These are phyloP conservation scores for Argopecten irradians DNA, from an alignment of 1,140 invertebrate species.

Conservation along the genomic window DNA sequence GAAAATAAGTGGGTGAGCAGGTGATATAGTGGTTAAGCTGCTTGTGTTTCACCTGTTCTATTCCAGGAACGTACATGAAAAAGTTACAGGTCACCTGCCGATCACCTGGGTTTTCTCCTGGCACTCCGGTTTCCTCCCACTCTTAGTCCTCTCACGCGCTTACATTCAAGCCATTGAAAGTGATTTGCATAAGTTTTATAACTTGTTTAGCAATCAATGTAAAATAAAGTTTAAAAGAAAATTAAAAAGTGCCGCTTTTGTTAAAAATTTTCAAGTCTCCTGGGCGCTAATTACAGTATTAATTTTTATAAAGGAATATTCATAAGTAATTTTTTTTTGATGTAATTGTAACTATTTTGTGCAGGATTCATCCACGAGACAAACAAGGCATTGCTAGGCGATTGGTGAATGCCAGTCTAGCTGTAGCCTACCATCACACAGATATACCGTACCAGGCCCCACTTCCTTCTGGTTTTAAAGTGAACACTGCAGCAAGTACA, in stretches of 20 bases:
- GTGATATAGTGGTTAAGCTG: no score
- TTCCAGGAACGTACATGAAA: no score
- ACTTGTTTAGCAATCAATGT: no score
- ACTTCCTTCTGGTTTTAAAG: conserved; percentile 13
- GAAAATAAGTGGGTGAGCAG: no score
- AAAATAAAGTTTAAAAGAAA: no score
- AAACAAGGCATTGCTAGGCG: conserved; percentile 66
- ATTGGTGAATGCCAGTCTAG: conserved; percentile 56
- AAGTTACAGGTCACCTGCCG: background rate
- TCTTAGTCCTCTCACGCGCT: no score
- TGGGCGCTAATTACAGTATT: background rate
- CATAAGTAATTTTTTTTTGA: background rate
- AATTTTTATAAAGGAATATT: background rate
- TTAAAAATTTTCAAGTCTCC: background rate
- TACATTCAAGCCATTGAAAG: no score
- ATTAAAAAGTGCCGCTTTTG: background rate
- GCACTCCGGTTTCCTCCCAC: no score
- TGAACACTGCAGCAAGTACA: background rate
- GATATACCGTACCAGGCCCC: background rate
- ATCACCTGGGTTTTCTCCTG: no score
- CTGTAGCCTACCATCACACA: conserved; percentile 61
- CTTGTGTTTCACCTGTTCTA: no score
- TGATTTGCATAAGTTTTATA: no score
- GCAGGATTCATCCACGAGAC: conserved; percentile 66
- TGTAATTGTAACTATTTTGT: background rate